phyloP scores from a whole-genome alignment of 2,113 vertebrate genomes.

The Motacilla tschutschensis region DNA sequence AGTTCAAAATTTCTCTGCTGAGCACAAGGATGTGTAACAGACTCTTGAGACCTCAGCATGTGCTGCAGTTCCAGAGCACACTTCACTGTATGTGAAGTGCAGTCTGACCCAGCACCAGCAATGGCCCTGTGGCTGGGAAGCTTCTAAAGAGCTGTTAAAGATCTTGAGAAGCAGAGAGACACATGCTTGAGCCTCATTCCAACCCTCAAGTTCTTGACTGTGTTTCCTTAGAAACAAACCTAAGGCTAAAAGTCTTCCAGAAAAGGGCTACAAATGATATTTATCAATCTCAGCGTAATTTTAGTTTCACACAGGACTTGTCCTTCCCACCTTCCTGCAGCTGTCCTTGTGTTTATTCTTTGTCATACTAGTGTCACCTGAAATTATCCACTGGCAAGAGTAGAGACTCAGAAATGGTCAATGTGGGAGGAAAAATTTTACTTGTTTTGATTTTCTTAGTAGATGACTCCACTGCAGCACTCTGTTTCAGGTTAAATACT shows the following conservation, averaged over 20 bases:
- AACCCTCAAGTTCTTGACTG: background rate
- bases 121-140: too few species aligned
- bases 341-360: background rate
- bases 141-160: background rate
- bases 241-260: background rate
- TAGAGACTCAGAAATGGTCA: background rate
- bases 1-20: background rate
- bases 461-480: background rate
- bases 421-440: background rate
- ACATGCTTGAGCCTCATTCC: background rate
- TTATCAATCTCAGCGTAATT: background rate
- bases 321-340: background rate
- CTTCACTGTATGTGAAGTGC: fast-evolving
- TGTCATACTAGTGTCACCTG: background rate
- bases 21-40: background rate
- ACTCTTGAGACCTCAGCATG: background rate
- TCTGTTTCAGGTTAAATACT: background rate
- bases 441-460: background rate
- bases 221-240: background rate
- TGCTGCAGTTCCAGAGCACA: background rate
- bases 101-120: background rate
- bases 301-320: background rate
- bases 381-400: background rate
- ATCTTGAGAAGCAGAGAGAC: background rate
- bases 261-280: background rate